Evolutionary conservation across 2,888 invertebrate species (phyloP).

Genomic region (Drosophila incognita): DNA sequence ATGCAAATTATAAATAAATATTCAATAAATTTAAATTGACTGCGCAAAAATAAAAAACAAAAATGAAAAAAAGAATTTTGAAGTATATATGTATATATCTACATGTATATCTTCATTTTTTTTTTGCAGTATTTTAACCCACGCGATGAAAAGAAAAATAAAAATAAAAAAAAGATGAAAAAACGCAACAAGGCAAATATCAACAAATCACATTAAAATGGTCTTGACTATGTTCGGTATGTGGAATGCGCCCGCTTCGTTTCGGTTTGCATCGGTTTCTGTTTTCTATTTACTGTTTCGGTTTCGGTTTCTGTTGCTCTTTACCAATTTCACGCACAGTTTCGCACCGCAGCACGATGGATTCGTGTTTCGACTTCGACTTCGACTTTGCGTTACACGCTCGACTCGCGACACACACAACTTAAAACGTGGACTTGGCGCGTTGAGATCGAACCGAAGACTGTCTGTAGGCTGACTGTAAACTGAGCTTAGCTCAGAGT

Average conservation of each 20-base stretch:
- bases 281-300: conserved; percentile 16
- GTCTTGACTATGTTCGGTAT: conserved; percentile 37
- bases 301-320: conserved; percentile 51
- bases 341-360: conserved; percentile 42
- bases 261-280: conserved; percentile 26
- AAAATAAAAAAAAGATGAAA: conserved; percentile 13
- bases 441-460: conserved; percentile 68
- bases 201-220: conserved; percentile 48
- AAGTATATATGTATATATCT: neutral
- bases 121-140: conserved; percentile 18
- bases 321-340: conserved; percentile 77
- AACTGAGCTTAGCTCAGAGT: conserved; percentile 22
- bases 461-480: conserved; percentile 48
- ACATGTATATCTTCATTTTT: conserved; percentile 9
- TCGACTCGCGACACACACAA: conserved; percentile 15
- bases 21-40: conserved; percentile 36
- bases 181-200: conserved; percentile 18
- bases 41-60: conserved; percentile 11
- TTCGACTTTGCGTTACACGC: conserved; percentile 24
- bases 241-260: conserved; percentile 46
- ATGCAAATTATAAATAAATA: conserved; percentile 31
- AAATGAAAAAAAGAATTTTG: conserved; percentile 11
- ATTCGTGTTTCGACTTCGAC: conserved; percentile 22
- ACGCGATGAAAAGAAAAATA: conserved; percentile 37
- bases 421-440: conserved; percentile 49